Evolutionary conservation across 2,888 invertebrate genomes (phyloP), one percentile per base, ranked within the genome.

Genomic region (Neoitamus cyanurus): DNA sequence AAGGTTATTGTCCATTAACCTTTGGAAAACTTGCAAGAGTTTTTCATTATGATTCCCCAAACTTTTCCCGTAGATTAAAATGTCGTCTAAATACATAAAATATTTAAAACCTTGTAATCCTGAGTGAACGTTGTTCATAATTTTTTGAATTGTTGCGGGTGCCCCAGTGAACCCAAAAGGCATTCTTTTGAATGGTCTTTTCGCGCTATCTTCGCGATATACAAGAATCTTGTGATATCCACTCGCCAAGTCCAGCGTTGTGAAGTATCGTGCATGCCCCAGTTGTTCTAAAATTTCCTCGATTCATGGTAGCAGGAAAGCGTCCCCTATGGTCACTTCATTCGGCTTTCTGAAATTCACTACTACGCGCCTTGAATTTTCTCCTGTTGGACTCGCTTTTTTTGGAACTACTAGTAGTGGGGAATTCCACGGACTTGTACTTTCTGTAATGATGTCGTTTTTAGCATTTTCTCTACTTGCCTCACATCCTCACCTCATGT

Each of bases 1-100:
- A 6, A 88, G 85, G 72, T 87, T 87, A 5, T 80, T 72, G 75
- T 86, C 25, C 68, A 86, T 83, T 7, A 88, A 72, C 77, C 86
- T 70, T 13, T 30, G 6, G 82, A 88, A 87, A 5, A 88, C 88
- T 69, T 34, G 30, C 75, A 77, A 42, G 15, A 82, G 30, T 48
- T 84, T 84, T 15, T 78, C 25, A 30, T 84, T 82, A 72, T 84
- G 84, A 13, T 84, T 82, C 0, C 28, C 15, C 11, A 84, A 25
- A 11, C 72, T 72, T n/a, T 82, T 70, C 7, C 84, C 82, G 48
- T 84, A 72, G 1, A 84, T 48, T 46, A 84, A 72, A 13, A 84
- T 82, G 9, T 84, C 80, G 30, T 82, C 82, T 80, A 82, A 42
- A n/a, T 84, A 82, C 7, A 84, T 82, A 25, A 84, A 84, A 34